Percentiles rank a stretch among this genome's conserved stretches.
Conservation (phyloP, 2,797 vertebrate genomes). For the Yasuhikotakia modesta region DNA sequence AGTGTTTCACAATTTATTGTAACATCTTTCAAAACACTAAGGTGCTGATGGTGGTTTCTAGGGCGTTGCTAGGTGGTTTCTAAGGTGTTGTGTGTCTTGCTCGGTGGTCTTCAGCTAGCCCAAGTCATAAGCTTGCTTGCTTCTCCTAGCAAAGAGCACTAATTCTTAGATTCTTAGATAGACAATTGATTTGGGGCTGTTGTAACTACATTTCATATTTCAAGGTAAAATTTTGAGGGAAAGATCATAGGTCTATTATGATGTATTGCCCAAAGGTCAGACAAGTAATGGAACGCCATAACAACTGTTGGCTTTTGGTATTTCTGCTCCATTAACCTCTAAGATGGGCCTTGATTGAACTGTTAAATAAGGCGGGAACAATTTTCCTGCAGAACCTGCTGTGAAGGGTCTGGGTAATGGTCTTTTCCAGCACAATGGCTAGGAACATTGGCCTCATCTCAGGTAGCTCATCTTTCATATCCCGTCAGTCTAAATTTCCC, state of each 20-base stretch:
- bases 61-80: not conserved
- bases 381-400: conserved; percentile 27
- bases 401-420: conserved; percentile 43
- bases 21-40: not conserved
- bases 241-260: conserved; percentile 38
- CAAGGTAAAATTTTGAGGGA: conserved; percentile 2
- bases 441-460: conserved; percentile 39
- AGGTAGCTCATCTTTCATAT: conserved; percentile 9
- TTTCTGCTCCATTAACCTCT: conserved; percentile 56
- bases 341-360: conserved; percentile 52
- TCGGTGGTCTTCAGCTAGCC: not conserved
- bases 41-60: not conserved
- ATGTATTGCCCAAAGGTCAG: conserved; percentile 43
- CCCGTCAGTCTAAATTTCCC: conserved; percentile 35
- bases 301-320: conserved; percentile 52
- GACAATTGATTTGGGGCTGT: not conserved
- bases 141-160: not conserved
- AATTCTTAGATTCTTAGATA: not conserved
- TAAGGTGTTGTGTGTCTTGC: not conserved
- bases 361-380: conserved; percentile 57
- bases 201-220: not conserved
- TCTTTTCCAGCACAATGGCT: conserved; percentile 45
- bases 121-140: too few relatives aligned
- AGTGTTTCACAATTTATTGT: not conserved
- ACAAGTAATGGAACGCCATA: conserved; percentile 47